Evolutionary conservation across 2,888 invertebrate species (phyloP), one percentile per base, ranked within the genome.

Genomic region (Drosophila fungiperda): DNA sequence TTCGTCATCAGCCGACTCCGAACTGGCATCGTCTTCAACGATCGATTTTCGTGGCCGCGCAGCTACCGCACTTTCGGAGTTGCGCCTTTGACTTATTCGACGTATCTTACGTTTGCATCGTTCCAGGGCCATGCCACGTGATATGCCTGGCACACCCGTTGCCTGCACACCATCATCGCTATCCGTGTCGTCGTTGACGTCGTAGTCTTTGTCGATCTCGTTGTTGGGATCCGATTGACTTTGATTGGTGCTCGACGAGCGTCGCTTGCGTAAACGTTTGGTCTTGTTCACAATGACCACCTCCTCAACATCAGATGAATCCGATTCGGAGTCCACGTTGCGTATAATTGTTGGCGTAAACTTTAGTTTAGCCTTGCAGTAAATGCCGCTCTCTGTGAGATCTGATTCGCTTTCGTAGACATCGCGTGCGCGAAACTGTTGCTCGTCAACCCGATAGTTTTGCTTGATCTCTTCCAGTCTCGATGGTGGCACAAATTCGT

Each of bases 331-430:
- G 33, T 88, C 89, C 3, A 90, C 67, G 29, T 78, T 85, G 1
- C 91, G 84, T 73, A 90, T 90, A 29, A 91, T 86, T 8, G 92
- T 90, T 4, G 85, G 69, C 4, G 89, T 80, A 6, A 72, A 15
- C 68, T 83, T 86, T 15, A 36, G 45, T 1, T 71, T 78, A 23
- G 80, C 90, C 49, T 92, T 92, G 3, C 89, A 89, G 59, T 93
- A 93, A 3, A 93, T 82, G 61, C 92, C 88, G 61, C 92, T 92
- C 50, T 93, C 93, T 3, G 91, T 91, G 62, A 93, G 91, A 80
- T 93, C 93, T 3, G 93, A 93, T 82, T 95, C 95, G 80, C 95
- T 95, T 50, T 95, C 95, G 85, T 95, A 95, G 8, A 95, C 93
- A 92, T 95, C 95, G 8, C 94, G 87, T 35, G 93, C 92, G 38